A percentile compares a stretch with the other conserved stretches of the same genome.
phyloP scores from a whole-genome alignment of 2,888 invertebrate species.

The Girardia tigrina region DNA sequence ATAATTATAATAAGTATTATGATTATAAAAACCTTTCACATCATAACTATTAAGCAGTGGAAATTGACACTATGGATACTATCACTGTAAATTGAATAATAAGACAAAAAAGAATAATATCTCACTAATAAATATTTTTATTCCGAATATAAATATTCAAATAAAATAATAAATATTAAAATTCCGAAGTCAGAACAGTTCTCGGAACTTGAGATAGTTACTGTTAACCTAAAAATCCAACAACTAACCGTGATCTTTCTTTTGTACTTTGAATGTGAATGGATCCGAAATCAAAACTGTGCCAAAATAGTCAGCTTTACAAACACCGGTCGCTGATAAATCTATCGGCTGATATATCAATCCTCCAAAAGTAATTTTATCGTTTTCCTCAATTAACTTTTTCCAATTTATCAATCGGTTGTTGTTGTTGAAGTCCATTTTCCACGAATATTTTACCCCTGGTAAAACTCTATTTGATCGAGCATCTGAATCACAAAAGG shows the following conservation, averaged over 20 bases:
- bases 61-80: too few species aligned
- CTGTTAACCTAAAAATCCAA: neutral
- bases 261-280: neutral
- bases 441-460: neutral
- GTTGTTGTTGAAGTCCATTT: neutral
- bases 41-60: too few species aligned
- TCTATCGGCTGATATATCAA: neutral
- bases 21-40: too few species aligned
- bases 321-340: neutral
- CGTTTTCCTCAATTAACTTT: neutral
- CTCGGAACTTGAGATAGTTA: too few species aligned
- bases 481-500: too few species aligned
- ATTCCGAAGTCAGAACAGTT: too few species aligned
- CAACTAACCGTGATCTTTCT: neutral
- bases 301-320: neutral
- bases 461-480: slow-evolving; percentile 12
- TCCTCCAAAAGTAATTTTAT: slow-evolving; percentile 4
- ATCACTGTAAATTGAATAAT: too few species aligned
- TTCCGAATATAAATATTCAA: too few species aligned
- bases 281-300: neutral
- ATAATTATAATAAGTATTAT: too few species aligned
- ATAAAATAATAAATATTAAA: too few species aligned
- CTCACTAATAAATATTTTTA: too few species aligned
- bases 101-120: too few species aligned
- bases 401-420: neutral